Percentiles rank a stretch among this genome's conserved stretches.
Conservation (phyloP, 2,888 invertebrate species). For the Hedychridium roseum region DNA sequence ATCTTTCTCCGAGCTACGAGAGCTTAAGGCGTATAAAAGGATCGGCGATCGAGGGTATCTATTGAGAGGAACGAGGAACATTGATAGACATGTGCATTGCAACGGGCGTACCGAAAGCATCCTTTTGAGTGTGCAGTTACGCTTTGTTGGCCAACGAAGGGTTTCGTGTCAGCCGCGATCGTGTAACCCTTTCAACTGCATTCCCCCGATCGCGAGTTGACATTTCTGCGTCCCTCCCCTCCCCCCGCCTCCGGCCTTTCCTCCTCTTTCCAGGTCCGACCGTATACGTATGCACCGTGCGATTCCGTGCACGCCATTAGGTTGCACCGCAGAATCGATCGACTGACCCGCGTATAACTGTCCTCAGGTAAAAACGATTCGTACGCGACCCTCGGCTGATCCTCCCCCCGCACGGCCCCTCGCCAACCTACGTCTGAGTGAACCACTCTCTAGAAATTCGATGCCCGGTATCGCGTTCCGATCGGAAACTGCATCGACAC, state of each 20-base stretch:
- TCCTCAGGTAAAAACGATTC: slow-evolving; percentile 32
- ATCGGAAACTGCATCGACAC: slow-evolving; percentile 21
- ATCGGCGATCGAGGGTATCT: too few relatives aligned
- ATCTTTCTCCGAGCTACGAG: too few relatives aligned
- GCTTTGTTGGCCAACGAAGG: slow-evolving; percentile 33
- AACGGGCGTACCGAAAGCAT: slow-evolving; percentile 12
- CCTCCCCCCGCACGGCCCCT: too few relatives aligned
- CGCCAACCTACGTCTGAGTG: too few relatives aligned
- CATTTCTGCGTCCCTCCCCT: slow-evolving; percentile 17
- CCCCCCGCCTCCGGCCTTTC: background rate
- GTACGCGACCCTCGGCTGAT: slow-evolving; percentile 26
- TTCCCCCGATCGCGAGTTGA: slow-evolving; percentile 14
- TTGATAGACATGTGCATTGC: background rate
- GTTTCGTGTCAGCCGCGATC: slow-evolving; percentile 22
- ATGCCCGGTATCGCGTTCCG: slow-evolving; percentile 33
- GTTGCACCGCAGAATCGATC: slow-evolving; percentile 27
- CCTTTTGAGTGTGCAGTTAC: slow-evolving; percentile 32
- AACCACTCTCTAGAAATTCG: too few relatives aligned
- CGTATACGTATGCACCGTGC: background rate
- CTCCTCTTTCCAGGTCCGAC: slow-evolving; percentile 4
- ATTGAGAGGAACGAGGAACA: too few relatives aligned
- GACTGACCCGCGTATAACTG: slow-evolving; percentile 12
- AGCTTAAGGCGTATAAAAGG: too few relatives aligned
- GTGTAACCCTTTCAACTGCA: slow-evolving; percentile 28
- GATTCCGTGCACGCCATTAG: slow-evolving; percentile 20